Evolutionary conservation across 2,113 vertebrate genomes (phyloP).

Genomic region (Ammodytes dubius): DNA sequence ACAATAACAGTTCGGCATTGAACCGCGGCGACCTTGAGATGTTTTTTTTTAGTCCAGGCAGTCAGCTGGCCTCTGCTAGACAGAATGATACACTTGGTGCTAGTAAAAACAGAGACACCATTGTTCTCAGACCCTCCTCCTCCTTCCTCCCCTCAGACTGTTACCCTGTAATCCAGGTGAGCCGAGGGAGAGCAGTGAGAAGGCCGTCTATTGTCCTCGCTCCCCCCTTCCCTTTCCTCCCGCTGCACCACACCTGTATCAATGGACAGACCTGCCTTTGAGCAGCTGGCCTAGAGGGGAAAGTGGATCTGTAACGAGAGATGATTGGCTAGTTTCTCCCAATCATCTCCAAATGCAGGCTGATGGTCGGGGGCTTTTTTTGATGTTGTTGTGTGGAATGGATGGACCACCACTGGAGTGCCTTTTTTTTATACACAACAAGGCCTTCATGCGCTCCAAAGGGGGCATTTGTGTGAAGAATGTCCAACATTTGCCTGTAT

Average conservation of each 20-base stretch:
- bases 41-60: constrained; percentile 33
- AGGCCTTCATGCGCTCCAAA: not conserved
- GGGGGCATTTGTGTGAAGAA: constrained; percentile 26
- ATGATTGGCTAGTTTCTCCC: constrained; percentile 66
- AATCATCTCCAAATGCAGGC: constrained; percentile 44
- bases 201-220: constrained; percentile 69
- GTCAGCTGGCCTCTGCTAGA: constrained; percentile 52
- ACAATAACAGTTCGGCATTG: constrained; percentile 6
- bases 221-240: not conserved
- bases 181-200: constrained; percentile 59
- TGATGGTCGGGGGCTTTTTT: constrained; percentile 52
- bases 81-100: constrained; percentile 57
- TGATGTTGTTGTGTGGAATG: constrained; percentile 5
- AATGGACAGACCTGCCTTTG: constrained; percentile 69
- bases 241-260: constrained; percentile 73
- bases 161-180: constrained; percentile 70
- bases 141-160: constrained; percentile 15
- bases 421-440: constrained; percentile 9
- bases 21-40: constrained; percentile 22
- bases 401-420: constrained; percentile 18
- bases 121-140: constrained; percentile 72
- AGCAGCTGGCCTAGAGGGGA: constrained; percentile 62
- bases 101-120: constrained; percentile 65
- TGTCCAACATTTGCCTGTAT: constrained; percentile 21
- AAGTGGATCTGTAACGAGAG: constrained; percentile 68